A percentile compares a stretch with the other conserved stretches of the same genome.
Evolutionary conservation across 2,113 vertebrate species (phyloP).

Genomic region (Mirounga angustirostris): DNA sequence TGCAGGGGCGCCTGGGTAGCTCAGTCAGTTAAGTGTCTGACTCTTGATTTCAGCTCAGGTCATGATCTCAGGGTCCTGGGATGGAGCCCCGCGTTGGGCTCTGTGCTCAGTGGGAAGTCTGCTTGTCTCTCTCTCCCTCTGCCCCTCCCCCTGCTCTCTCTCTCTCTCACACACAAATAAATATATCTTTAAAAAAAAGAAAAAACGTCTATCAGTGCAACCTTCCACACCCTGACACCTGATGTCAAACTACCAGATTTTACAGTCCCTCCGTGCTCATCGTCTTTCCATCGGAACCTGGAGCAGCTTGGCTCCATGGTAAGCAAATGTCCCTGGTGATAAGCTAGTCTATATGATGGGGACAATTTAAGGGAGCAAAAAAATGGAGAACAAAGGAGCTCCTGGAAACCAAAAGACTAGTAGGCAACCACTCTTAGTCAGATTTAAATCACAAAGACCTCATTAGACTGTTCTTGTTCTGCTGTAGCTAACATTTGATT

Average conservation of each 20-base stretch:
- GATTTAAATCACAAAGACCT: constrained; percentile 66
- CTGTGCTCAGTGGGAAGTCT: not conserved
- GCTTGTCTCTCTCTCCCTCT: not conserved
- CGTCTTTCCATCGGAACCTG: rapidly evolving
- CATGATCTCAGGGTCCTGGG: not conserved
- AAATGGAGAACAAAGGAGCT: constrained; percentile 54
- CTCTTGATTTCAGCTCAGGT: not conserved
- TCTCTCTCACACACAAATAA: not conserved
- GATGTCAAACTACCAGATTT: not conserved
- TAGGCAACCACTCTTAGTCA: not conserved
- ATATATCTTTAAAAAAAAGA: not conserved
- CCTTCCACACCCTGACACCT: not conserved
- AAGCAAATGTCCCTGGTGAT: not conserved
- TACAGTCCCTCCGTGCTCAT: too few species aligned
- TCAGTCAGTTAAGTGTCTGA: not conserved
- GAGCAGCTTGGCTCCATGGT: not conserved
- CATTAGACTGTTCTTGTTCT: constrained; percentile 38
- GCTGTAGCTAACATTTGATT: constrained; percentile 77
- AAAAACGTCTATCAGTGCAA: not conserved
- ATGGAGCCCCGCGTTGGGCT: not conserved
- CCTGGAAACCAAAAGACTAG: not conserved
- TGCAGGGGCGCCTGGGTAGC: not conserved
- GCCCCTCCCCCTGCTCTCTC: not conserved
- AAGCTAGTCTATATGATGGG: constrained; percentile 18
- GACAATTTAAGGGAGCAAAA: constrained; percentile 57